Evolutionary conservation across 2,888 invertebrate genomes (phyloP).

Genomic region (Ecdyonurus torrentis): DNA sequence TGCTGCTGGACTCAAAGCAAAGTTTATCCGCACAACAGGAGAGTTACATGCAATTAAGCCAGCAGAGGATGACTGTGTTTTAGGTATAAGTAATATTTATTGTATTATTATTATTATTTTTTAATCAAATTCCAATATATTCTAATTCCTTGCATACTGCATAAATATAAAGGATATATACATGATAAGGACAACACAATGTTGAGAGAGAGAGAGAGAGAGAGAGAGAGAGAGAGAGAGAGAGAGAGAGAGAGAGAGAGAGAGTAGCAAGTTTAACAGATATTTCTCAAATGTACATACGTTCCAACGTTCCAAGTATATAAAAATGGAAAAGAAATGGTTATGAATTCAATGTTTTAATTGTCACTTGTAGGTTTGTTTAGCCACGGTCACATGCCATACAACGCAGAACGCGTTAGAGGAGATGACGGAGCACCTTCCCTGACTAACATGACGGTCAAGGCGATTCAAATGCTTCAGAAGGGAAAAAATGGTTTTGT

Average conservation of each 20-base stretch:
- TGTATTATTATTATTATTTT: not conserved
- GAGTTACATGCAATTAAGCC: not conserved
- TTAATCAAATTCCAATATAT: not conserved
- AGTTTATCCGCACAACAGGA: not conserved
- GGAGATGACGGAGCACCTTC: slow-evolving; percentile 31
- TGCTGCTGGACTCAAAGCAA: not conserved
- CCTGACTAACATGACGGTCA: slow-evolving; percentile 38
- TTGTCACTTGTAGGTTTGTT: slow-evolving; percentile 27
- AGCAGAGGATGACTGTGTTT: not conserved
- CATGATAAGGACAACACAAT: too few relatives aligned
- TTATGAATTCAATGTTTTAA: too few relatives aligned
- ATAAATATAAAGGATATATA: too few relatives aligned
- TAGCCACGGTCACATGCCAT: slow-evolving; percentile 37
- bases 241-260: too few relatives aligned
- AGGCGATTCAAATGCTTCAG: slow-evolving; percentile 34
- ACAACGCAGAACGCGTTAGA: slow-evolving; percentile 30
- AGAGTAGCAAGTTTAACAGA: too few relatives aligned
- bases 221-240: too few relatives aligned
- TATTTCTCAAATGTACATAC: too few relatives aligned
- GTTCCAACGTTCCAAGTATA: too few relatives aligned
- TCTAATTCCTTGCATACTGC: too few relatives aligned
- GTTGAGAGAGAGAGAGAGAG: too few relatives aligned
- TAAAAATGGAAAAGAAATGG: too few relatives aligned
- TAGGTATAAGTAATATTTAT: not conserved
- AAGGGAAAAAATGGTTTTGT: slow-evolving; percentile 34